Conservation (phyloP, 2,797 vertebrate genomes). For the Catamblyrhynchus diadema region DNA sequence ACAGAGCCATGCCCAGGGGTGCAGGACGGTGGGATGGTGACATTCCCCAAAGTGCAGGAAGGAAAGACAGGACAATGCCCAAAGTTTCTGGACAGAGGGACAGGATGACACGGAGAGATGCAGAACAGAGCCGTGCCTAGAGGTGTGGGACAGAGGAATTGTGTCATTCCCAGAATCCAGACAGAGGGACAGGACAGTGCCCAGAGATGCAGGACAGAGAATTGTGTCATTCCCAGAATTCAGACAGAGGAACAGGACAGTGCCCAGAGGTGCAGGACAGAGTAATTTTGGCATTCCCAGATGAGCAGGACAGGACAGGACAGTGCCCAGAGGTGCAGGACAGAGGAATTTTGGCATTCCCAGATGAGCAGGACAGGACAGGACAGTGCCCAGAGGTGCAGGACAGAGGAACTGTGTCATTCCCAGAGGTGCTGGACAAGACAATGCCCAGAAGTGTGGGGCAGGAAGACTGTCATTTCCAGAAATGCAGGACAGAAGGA, state of each 20-base stretch:
- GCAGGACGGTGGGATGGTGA: background rate
- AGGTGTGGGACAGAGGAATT: background rate
- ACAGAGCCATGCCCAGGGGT: too few species aligned
- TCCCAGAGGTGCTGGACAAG: background rate
- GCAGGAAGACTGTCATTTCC: background rate
- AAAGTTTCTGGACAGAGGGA: background rate
- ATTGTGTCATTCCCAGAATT: too few species aligned
- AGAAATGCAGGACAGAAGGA: background rate
- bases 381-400: background rate
- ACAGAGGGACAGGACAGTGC: background rate
- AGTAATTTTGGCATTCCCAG: accelerated
- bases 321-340: background rate
- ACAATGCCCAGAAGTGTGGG: too few species aligned
- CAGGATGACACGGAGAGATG: background rate
- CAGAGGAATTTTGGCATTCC: accelerated
- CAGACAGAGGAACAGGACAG: too few species aligned
- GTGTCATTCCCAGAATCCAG: background rate
- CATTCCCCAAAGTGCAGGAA: background rate
- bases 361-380: too few species aligned
- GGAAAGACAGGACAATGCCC: background rate
- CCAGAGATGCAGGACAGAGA: background rate
- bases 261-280: background rate
- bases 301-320: too few species aligned
- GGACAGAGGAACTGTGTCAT: too few species aligned
- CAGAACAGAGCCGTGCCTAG: background rate